phyloP scores from a whole-genome alignment of 2,888 invertebrate species.

The Fragum sueziense region DNA sequence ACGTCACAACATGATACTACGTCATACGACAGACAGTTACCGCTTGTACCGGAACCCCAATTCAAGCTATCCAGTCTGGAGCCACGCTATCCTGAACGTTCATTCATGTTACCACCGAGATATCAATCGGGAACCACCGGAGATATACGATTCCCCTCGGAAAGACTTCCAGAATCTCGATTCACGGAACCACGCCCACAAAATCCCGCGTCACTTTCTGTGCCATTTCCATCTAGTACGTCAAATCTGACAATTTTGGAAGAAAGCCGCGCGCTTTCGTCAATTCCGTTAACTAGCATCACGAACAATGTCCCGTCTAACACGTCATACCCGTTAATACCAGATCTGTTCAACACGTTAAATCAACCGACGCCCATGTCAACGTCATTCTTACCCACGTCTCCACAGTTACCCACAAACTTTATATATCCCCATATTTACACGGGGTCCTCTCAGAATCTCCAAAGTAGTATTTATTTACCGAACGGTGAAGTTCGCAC shows the following conservation, averaged over 20 bases:
- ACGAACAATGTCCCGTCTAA: constrained; percentile 38
- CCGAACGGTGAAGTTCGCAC: constrained; percentile 71
- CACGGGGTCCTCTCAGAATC: constrained; percentile 71
- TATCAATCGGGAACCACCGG: constrained; percentile 53
- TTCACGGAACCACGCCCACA: constrained; percentile 61
- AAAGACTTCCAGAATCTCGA: constrained; percentile 64
- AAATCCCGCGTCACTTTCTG: constrained; percentile 58
- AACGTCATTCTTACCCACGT: constrained; percentile 70
- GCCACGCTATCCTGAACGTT: constrained; percentile 59
- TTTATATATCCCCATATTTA: constrained; percentile 81
- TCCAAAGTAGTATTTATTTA: constrained; percentile 70
- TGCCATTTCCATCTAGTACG: constrained; percentile 64
- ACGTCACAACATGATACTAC: constrained; percentile 53
- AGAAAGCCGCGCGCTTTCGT: constrained; percentile 73
- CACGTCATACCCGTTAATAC: constrained; percentile 66
- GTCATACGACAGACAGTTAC: constrained; percentile 62
- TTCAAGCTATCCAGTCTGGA: constrained; percentile 66
- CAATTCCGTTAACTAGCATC: constrained; percentile 61
- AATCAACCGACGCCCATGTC: constrained; percentile 65
- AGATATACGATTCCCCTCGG: constrained; percentile 53
- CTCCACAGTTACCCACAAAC: constrained; percentile 74
- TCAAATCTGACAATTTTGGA: constrained; percentile 74
- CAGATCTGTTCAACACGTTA: constrained; percentile 66
- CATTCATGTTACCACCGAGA: constrained; percentile 67
- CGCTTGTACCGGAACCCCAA: constrained; percentile 67